Evolutionary conservation across 53 echinoderm and acorn worm genomes (phyloP).

Genomic region (Mesocentrotus franciscanus): DNA sequence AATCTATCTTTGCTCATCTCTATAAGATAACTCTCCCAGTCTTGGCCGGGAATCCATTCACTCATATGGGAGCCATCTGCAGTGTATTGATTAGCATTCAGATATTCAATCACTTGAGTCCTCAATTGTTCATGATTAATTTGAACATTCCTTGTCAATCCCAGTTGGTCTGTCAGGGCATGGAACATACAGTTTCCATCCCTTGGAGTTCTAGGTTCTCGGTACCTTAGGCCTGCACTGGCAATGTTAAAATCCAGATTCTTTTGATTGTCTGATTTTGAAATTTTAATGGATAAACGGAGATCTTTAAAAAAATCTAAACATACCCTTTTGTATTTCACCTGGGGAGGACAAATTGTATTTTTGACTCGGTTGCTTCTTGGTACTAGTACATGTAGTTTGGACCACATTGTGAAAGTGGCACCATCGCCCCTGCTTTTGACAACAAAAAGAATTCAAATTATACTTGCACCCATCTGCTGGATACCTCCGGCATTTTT

Average conservation of each 20-base stretch:
- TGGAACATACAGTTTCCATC: conserved; percentile 55
- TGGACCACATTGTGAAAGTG: not conserved
- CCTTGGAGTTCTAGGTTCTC: conserved; percentile 27
- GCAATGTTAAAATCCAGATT: not conserved
- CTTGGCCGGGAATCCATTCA: too few relatives aligned
- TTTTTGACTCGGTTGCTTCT: not conserved
- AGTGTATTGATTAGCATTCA: too few relatives aligned
- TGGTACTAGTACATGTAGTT: too few relatives aligned
- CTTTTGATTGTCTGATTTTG: not conserved
- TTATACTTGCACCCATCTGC: conserved; percentile 11
- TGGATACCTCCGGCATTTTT: not conserved
- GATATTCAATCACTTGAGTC: too few relatives aligned
- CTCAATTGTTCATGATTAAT: not conserved
- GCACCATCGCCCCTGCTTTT: conserved; percentile 1
- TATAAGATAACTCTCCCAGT: too few relatives aligned
- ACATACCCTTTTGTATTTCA: not conserved
- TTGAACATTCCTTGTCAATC: not conserved
- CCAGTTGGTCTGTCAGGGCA: conserved; percentile 10
- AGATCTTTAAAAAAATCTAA: not conserved
- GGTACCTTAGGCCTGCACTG: not conserved
- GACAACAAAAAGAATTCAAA: conserved; percentile 1
- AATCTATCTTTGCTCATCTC: not conserved
- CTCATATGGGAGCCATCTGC: too few relatives aligned
- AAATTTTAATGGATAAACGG: not conserved
- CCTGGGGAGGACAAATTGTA: not conserved